A percentile compares a stretch with the other conserved stretches of the same genome.
Conservation (phyloP, 64 coral and sea anemone species). For the Pocillopora damicornis region DNA sequence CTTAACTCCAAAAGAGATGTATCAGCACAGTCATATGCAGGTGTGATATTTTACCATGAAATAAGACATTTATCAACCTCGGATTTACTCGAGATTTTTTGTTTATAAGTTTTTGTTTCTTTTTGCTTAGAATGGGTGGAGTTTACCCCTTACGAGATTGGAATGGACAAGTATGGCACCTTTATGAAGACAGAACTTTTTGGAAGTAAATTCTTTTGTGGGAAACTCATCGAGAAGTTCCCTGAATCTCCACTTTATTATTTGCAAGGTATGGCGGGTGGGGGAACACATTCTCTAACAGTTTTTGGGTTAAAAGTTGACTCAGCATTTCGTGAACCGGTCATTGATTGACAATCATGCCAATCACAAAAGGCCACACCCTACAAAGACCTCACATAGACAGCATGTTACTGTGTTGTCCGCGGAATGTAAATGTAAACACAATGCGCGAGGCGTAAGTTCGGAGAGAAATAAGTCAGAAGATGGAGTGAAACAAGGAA, state of each 20-base stretch:
- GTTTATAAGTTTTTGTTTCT: not conserved
- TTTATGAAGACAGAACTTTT: slow-evolving; percentile 58
- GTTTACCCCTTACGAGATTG: slow-evolving; percentile 63
- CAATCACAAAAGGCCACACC: no score
- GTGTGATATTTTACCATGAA: slow-evolving; percentile 2
- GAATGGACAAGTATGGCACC: slow-evolving; percentile 63
- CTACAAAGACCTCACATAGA: no score
- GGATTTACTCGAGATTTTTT: not conserved
- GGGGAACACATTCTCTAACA: no score
- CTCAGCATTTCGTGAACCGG: no score
- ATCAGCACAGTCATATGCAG: slow-evolving; percentile 45
- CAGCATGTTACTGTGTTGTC: no score
- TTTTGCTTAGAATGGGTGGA: slow-evolving; percentile 58
- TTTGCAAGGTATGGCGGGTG: slow-evolving; percentile 24
- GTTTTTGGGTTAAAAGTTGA: not conserved
- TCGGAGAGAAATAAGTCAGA: no score
- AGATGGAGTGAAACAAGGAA: no score
- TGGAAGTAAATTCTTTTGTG: slow-evolving; percentile 58
- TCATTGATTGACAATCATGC: no score
- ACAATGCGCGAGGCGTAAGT: no score
- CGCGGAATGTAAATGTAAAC: no score
- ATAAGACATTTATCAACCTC: not conserved
- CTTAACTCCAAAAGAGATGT: slow-evolving; percentile 51
- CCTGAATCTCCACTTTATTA: slow-evolving; percentile 42
- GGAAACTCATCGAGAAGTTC: slow-evolving; percentile 46